A percentile compares a stretch with the other conserved stretches of the same genome.
Conservation (phyloP, 2,888 invertebrate genomes). For the Drosophila tripunctata region DNA sequence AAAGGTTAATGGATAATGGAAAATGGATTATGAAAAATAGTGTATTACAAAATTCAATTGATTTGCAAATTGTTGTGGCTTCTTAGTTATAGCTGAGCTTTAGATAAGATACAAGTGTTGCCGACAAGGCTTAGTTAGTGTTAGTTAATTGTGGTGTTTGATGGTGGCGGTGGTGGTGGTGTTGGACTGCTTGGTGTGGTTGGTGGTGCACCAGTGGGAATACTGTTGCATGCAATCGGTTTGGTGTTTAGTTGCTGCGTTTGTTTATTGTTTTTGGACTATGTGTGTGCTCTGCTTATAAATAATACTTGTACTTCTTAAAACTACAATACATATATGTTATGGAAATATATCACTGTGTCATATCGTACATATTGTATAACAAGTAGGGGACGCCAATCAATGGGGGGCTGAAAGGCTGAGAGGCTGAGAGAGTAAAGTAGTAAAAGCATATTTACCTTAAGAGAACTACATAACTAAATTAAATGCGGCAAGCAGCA, state of each 20-base stretch:
- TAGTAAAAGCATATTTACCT: conserved; percentile 46
- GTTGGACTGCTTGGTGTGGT: neutral
- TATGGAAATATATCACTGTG: conserved; percentile 81
- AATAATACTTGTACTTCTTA: conserved; percentile 54
- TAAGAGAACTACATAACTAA: conserved; percentile 57
- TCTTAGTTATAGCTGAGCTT: conserved; percentile 70
- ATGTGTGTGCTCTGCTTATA: conserved; percentile 82
- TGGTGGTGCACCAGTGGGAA: conserved; percentile 4
- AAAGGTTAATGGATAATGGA: conserved; percentile 2
- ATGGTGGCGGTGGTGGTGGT: conserved; percentile 1
- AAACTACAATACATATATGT: conserved; percentile 59
- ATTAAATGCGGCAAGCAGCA: conserved; percentile 72
- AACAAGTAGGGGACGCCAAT: conserved; percentile 51
- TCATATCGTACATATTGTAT: conserved; percentile 84
- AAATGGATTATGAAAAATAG: neutral
- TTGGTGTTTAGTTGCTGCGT: conserved; percentile 36
- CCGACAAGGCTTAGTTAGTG: conserved; percentile 53
- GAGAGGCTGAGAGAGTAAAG: conserved; percentile 18
- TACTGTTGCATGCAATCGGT: conserved; percentile 30
- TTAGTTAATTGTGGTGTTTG: conserved; percentile 47
- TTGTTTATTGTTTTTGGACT: conserved; percentile 36
- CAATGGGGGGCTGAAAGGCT: neutral
- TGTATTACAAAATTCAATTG: conserved; percentile 38
- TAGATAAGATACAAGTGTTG: conserved; percentile 54
- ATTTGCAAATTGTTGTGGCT: conserved; percentile 74